phyloP scores from a whole-genome alignment of 2,888 invertebrate species.

The Caenorhabditis sp. region DNA sequence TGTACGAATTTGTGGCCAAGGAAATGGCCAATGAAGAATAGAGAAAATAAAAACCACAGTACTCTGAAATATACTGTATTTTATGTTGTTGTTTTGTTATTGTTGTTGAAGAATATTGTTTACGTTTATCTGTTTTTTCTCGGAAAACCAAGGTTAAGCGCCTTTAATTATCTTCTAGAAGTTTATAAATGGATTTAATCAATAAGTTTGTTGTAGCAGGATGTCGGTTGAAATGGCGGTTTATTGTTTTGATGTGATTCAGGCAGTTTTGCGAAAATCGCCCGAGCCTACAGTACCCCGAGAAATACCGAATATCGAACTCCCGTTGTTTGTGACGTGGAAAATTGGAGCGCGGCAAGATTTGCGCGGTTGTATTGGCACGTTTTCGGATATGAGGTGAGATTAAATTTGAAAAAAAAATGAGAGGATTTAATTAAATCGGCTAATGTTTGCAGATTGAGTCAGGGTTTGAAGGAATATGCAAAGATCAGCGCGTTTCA shows the following conservation, averaged over 20 bases:
- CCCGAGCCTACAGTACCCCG: slow-evolving; percentile 89
- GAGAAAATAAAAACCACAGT: background rate
- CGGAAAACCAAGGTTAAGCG: too few relatives aligned
- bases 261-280: slow-evolving; percentile 89
- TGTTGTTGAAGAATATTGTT: background rate
- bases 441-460: slow-evolving; percentile 20
- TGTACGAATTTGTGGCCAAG: slow-evolving; percentile 51
- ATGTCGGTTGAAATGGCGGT: slow-evolving; percentile 88
- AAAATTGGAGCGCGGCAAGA: slow-evolving; percentile 93
- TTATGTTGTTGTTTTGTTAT: slow-evolving; percentile 11
- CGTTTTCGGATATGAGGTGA: slow-evolving; percentile 76
- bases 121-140: background rate
- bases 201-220: too few relatives aligned
- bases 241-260: slow-evolving; percentile 98
- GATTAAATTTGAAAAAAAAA: background rate
- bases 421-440: too few relatives aligned
- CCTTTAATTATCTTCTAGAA: too few relatives aligned
- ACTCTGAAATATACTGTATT: slow-evolving; percentile 10
- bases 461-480: slow-evolving; percentile 62
- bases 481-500: slow-evolving; percentile 80
- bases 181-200: too few relatives aligned
- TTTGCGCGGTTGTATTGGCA: slow-evolving; percentile 96
- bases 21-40: slow-evolving; percentile 22
- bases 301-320: slow-evolving; percentile 77
- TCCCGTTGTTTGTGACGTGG: slow-evolving; percentile 99